These are phyloP conservation scores for Pollicipes pollicipes DNA, from an alignment of 1,140 invertebrate genomes.

Conservation along the genomic window DNA sequence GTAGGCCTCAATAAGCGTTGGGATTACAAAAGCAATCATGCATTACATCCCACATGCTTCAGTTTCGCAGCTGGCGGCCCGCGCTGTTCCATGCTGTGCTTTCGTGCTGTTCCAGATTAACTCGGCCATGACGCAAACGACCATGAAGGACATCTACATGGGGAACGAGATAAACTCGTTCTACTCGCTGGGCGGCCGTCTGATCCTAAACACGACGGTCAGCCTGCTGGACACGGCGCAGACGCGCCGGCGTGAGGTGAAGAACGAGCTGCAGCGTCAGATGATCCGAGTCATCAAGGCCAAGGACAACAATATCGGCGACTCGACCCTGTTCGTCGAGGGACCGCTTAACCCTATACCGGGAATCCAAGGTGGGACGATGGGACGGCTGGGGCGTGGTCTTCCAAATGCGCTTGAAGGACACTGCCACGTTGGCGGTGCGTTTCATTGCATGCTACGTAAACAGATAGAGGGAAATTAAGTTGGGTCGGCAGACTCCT, in stretches of 20 bases:
- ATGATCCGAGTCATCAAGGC: slow-evolving; percentile 62
- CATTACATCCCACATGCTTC: no score
- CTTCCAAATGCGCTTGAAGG: no score
- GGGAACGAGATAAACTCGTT: slow-evolving; percentile 59
- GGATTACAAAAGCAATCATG: no score
- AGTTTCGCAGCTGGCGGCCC: no score
- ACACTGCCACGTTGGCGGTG: no score
- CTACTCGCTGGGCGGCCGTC: slow-evolving; percentile 40
- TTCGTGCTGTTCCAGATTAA: slow-evolving; percentile 40
- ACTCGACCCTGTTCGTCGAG: slow-evolving; percentile 63
- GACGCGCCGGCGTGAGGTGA: slow-evolving; percentile 39
- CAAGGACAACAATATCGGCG: slow-evolving; percentile 65
- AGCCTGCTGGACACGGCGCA: slow-evolving; percentile 49
- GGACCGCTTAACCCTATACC: slow-evolving; percentile 53
- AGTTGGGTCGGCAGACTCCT: no score
- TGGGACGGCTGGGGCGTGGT: no score
- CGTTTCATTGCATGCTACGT: no score
- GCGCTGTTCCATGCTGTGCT: no score
- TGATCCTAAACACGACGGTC: slow-evolving; percentile 71
- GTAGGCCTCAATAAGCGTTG: no score
- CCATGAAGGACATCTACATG: slow-evolving; percentile 66
- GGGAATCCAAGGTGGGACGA: slow-evolving; percentile 37
- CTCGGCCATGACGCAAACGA: slow-evolving; percentile 74
- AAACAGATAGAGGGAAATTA: no score
- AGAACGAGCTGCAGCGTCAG: slow-evolving; percentile 58